Evolutionary conservation across 2,113 vertebrate genomes (phyloP).

Genomic region (Tenebrosternarchus preto): DNA sequence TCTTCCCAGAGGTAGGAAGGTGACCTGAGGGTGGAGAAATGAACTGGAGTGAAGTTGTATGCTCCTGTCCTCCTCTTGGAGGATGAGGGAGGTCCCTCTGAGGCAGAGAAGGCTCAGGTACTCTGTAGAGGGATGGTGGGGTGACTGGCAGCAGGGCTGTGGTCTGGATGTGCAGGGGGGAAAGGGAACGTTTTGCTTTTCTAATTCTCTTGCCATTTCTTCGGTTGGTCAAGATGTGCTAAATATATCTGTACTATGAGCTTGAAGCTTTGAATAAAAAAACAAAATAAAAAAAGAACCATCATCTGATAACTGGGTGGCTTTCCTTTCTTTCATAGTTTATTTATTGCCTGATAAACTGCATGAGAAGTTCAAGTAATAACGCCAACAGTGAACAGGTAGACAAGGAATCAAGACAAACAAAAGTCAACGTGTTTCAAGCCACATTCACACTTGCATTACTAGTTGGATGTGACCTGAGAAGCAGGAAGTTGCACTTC

Average conservation of each 20-base stretch:
- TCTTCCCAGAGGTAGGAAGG: conserved; percentile 48
- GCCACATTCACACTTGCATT: too few species aligned
- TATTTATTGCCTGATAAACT: too few species aligned
- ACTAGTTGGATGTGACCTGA: too few species aligned
- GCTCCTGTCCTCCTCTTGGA: not conserved
- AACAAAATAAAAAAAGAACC: conserved; percentile 62
- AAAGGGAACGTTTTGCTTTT: conserved; percentile 72
- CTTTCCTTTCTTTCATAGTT: not conserved
- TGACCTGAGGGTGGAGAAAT: conserved; percentile 44
- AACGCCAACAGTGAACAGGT: too few species aligned
- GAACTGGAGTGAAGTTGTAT: conserved; percentile 7
- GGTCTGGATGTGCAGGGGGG: conserved; percentile 57
- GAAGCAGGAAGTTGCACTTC: too few species aligned
- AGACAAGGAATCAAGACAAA: too few species aligned
- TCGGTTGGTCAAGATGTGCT: conserved; percentile 80
- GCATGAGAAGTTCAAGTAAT: too few species aligned
- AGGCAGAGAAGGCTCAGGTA: not conserved
- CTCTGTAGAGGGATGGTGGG: not conserved
- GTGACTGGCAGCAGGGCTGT: conserved; percentile 24
- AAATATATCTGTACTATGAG: conserved; percentile 79
- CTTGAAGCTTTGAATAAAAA: conserved; percentile 76
- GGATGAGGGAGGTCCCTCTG: not conserved
- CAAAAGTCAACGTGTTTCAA: too few species aligned
- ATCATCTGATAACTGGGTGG: conserved; percentile 51
- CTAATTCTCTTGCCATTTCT: conserved; percentile 77